Evolutionary conservation across 1,140 invertebrate species (phyloP), one percentile per base, ranked within the genome.

Genomic region (Heliconius congener): DNA sequence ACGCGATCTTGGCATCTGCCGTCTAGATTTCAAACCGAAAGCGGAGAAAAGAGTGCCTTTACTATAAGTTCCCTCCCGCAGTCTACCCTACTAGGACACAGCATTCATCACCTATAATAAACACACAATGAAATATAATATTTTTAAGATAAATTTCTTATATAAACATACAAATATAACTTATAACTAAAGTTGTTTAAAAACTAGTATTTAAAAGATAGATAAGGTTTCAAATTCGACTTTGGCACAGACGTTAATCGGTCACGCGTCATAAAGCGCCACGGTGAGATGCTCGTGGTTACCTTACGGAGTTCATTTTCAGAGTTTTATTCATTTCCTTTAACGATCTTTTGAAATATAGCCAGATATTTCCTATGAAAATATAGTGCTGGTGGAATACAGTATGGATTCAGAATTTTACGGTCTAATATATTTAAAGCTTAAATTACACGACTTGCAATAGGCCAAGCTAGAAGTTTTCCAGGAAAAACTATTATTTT

Each of bases 211-310:
- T 66, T 66, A 66, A 27, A 66, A 66, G 57, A 66, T 23, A 57
- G 4, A 19, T 57, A 57, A 6, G 3, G 60, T 66, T 66, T 66
- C 30, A 27, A 66, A 66, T 66, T 66, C 23, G 23, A 23, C 11
- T 66, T 66, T 66, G 60, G 60, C 60, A 66, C 60, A 66, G 27
- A 66, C 75, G 76, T 79, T 80, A 82, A 77, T 82, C 80, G 80
- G 80, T 80, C 76, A 77, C 82, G 80, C 75, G 75, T 79, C 80
- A 83, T 81, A 83, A 83, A 81, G 19, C 73, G 77, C 66, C 66
- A 55, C 80, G 78, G 73, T 73, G 39, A 72, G 73, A 72, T 37
- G 66, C 55, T 80, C 71, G 79, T 75, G 79, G 79, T 80, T 73
- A 46, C 72, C 79, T 80, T 71, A 60, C 71, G 71, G 60, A 27